Evolutionary conservation across 2,797 vertebrate genomes (phyloP).

Genomic region (Hephaestus fuliginosus): DNA sequence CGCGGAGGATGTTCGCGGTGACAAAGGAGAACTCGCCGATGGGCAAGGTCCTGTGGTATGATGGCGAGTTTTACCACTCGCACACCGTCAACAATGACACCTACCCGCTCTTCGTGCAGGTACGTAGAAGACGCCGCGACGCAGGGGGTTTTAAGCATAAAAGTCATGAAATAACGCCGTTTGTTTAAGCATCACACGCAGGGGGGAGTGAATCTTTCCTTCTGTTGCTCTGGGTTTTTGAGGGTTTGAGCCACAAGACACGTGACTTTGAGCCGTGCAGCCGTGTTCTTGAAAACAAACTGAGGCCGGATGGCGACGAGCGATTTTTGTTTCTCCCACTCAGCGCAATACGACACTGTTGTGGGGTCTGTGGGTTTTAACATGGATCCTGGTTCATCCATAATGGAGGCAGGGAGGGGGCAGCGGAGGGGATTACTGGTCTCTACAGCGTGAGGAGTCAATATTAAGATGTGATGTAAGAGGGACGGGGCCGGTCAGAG

Average conservation of each 20-base stretch:
- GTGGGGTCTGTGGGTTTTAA: conserved; percentile 27
- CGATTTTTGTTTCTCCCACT: conserved; percentile 15
- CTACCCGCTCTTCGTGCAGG: conserved; percentile 93
- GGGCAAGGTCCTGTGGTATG: conserved; percentile 96
- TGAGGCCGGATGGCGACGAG: conserved; percentile 29
- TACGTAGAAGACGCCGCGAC: conserved; percentile 43
- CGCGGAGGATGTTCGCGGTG: conserved; percentile 91
- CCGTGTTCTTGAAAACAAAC: conserved; percentile 21
- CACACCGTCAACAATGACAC: conserved; percentile 94
- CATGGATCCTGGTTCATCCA: conserved; percentile 26
- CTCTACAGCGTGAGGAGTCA: conserved; percentile 9
- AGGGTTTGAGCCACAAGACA: not conserved
- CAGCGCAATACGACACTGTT: conserved; percentile 36
- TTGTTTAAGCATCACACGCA: not conserved
- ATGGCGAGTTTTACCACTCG: conserved; percentile 94
- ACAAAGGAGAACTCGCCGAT: conserved; percentile 94
- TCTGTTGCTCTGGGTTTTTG: too few species aligned
- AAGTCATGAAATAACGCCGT: too few species aligned
- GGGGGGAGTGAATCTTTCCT: not conserved
- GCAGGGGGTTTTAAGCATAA: not conserved
- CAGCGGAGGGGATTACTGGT: conserved; percentile 10
- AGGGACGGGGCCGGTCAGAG: not conserved
- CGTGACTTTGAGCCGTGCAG: not conserved
- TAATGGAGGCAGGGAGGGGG: not conserved
- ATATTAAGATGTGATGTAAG: conserved; percentile 9